Base-by-base conservation (phyloP, 2,888 invertebrate genomes). In the Drosophila pegasa region DNA sequence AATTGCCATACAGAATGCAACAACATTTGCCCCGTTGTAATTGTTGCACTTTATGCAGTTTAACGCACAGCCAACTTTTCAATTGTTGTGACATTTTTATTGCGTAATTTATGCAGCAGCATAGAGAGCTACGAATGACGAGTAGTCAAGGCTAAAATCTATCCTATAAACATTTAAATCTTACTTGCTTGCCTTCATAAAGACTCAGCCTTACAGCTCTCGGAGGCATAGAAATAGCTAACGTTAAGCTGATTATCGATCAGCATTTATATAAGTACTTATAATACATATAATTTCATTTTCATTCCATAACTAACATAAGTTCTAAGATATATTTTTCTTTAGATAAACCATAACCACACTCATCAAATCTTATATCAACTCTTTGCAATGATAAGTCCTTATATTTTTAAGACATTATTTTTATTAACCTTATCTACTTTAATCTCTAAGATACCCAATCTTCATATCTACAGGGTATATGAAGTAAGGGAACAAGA, bases 41-140 rank as follows among this genome's bases (percentile, higher is more conserved):
- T 84, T 88, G 85, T 80, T 84, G 87, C 85, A 78, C 54, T 78
- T 87, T 84, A 84, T 88, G 84, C 84, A 87, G 80, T 77, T 83
- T 66, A 83, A 87, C 89, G 84, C 81, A 83, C 77, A 75, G 38
- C 50, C 60, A 65, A 74, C 71, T 77, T 75, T 86, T 70, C 75
- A 85, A 85, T 89, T 81, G 89, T 75, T 76, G 75, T 64, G 63
- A 75, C 79, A 80, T 69, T 82, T 87, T 89, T 85, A 88, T 89
- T 88, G 89, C 82, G 71, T 84, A 90, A 88, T 88, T 89, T 88
- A 88, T 87, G 78, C 89, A 75, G 73, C 72, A 55, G 62, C 73
- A 73, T 33, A 50, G 45, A 45, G 22, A 41, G 31, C 41, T 31
- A 20, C 10, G 31, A 8, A 48, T 29, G 4, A 0, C 2, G 9